phyloP scores from a whole-genome alignment of 2,888 invertebrate genomes.

The Trilocha varians region DNA sequence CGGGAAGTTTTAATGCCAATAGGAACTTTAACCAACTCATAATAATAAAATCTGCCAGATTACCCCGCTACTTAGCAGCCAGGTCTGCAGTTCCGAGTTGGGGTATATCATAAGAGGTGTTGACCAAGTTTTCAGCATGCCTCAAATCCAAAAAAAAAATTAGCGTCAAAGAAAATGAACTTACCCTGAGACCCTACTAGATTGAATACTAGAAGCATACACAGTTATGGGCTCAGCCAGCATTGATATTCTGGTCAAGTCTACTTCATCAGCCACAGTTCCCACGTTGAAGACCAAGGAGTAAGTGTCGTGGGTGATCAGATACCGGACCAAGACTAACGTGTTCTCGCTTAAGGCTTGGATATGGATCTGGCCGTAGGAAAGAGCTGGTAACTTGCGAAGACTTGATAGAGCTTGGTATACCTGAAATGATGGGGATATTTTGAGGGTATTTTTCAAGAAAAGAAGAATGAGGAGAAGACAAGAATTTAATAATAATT shows the following conservation, averaged over 20 bases:
- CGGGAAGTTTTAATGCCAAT: no score
- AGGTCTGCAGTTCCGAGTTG: no score
- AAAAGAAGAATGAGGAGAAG: no score
- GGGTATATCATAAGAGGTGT: no score
- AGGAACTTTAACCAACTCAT: no score
- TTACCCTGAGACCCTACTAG: slow-evolving; percentile 35
- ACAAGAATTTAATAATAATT: no score
- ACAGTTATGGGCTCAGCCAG: slow-evolving; percentile 32
- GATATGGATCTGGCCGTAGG: slow-evolving; percentile 43
- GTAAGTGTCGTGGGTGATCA: slow-evolving; percentile 35
- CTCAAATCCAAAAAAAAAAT: no score
- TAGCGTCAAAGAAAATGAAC: slow-evolving; percentile 5
- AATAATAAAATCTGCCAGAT: no score
- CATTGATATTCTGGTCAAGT: slow-evolving; percentile 32
- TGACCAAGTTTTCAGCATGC: no score
- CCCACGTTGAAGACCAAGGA: slow-evolving; percentile 71
- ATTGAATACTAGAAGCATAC: slow-evolving; percentile 40
- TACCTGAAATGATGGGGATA: slow-evolving; percentile 49
- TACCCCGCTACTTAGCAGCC: no score
- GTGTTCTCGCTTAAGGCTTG: slow-evolving; percentile 34
- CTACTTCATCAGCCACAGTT: slow-evolving; percentile 35
- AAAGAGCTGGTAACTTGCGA: slow-evolving; percentile 54
- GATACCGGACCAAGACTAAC: slow-evolving; percentile 32
- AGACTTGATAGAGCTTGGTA: slow-evolving; percentile 69
- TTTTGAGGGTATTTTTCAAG: no score